phyloP scores from a whole-genome alignment of 64 coral and sea anemone species.

The Pocillopora verrucosa region DNA sequence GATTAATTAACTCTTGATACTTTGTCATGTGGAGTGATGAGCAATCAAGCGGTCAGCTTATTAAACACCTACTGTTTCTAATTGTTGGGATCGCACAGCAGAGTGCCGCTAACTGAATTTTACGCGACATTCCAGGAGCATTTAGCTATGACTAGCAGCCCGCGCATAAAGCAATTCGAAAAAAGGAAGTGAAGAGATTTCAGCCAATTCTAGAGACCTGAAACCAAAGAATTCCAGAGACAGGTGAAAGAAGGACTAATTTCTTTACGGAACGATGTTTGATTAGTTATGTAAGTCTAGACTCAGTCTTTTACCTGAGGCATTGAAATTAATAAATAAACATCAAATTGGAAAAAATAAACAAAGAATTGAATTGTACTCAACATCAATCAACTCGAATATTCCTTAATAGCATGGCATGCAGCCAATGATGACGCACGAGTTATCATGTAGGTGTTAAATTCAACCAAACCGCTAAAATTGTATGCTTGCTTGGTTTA shows the following conservation, averaged over 20 bases:
- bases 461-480: background rate
- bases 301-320: background rate
- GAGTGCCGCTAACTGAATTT: background rate
- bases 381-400: conserved; percentile 22
- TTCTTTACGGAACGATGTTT: too few relatives aligned
- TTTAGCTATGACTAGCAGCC: background rate
- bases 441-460: background rate
- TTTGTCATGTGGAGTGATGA: background rate
- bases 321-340: conserved; percentile 26
- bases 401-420: conserved; percentile 1
- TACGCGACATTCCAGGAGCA: background rate
- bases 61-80: background rate
- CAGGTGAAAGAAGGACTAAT: background rate
- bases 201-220: background rate
- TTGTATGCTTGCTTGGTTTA: background rate
- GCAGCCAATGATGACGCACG: background rate
- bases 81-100: background rate
- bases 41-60: background rate
- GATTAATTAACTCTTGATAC: conserved; percentile 19
- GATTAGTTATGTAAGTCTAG: background rate
- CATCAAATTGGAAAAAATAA: conserved; percentile 27
- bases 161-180: background rate
- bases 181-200: background rate
- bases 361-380: conserved; percentile 2
- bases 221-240: background rate